These are phyloP conservation scores for Nerophis ophidion DNA, from an alignment of 2,113 vertebrate species.

Conservation along the genomic window DNA sequence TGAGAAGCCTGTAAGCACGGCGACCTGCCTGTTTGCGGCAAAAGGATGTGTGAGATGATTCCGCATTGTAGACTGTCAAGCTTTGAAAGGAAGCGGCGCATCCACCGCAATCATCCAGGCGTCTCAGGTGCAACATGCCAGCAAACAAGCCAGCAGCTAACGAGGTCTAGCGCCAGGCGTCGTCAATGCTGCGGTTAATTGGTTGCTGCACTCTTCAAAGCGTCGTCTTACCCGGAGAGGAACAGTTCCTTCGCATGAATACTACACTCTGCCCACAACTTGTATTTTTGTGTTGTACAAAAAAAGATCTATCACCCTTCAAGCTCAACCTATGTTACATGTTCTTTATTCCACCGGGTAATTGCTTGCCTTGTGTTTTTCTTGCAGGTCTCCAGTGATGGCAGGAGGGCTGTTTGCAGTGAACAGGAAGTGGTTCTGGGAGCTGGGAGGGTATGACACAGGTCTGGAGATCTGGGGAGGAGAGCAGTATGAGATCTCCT, in stretches of 20 bases:
- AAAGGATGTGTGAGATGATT: no score
- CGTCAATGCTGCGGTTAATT: background rate
- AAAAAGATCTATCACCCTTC: background rate
- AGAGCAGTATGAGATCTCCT: conserved; percentile 76
- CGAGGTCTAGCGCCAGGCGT: no score
- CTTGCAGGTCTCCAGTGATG: conserved; percentile 93
- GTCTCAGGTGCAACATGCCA: background rate
- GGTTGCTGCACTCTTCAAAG: conserved; percentile 2
- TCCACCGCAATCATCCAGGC: background rate
- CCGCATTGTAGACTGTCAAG: no score
- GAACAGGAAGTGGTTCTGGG: conserved; percentile 94
- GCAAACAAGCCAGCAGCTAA: background rate
- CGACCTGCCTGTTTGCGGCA: background rate
- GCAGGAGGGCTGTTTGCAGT: conserved; percentile 95
- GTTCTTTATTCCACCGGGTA: background rate
- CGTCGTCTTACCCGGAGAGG: background rate
- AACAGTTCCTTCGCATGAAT: background rate
- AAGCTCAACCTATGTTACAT: background rate
- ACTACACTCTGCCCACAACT: background rate
- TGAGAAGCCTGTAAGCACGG: background rate
- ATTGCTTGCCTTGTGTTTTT: conserved; percentile 5
- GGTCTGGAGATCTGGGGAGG: conserved; percentile 79
- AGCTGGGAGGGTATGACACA: conserved; percentile 74
- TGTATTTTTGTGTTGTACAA: background rate
- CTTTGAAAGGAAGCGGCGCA: background rate